phyloP scores from a whole-genome alignment of 2,113 vertebrate genomes.

The Daubentonia madagascariensis region DNA sequence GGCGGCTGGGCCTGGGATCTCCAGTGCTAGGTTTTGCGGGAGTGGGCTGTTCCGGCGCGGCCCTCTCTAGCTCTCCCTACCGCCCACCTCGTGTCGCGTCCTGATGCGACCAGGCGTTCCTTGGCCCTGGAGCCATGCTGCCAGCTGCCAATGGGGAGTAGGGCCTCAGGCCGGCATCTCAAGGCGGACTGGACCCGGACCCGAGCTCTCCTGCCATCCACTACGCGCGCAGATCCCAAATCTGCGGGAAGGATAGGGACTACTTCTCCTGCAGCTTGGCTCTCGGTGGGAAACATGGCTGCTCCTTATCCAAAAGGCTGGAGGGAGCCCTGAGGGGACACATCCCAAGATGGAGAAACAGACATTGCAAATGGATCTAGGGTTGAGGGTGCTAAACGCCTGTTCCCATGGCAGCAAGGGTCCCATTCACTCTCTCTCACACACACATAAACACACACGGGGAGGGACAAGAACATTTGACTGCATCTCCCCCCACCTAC shows the following conservation, averaged over 20 bases:
- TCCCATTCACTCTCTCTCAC: neutral
- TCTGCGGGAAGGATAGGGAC: neutral
- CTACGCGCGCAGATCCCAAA: neutral
- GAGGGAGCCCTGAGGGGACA: neutral
- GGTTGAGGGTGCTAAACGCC: neutral
- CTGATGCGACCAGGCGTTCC: neutral
- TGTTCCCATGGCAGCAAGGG: neutral
- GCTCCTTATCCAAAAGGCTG: neutral
- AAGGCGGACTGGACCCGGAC: neutral
- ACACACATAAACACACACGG: neutral
- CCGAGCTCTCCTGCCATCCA: neutral
- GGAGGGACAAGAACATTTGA: neutral
- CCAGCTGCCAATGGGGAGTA: neutral
- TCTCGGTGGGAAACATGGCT: neutral
- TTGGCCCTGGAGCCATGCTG: neutral
- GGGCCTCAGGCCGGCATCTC: neutral
- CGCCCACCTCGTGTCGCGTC: accelerated
- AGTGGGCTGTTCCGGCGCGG: neutral
- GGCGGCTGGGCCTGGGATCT: neutral
- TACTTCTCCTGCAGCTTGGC: neutral
- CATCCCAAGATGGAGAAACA: neutral
- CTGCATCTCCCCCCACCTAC: neutral
- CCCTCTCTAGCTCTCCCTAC: neutral
- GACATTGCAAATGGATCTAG: neutral
- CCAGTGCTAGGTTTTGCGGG: no score